Evolutionary conservation across 2,113 vertebrate species (phyloP).

Genomic region (Merops nubicus): DNA sequence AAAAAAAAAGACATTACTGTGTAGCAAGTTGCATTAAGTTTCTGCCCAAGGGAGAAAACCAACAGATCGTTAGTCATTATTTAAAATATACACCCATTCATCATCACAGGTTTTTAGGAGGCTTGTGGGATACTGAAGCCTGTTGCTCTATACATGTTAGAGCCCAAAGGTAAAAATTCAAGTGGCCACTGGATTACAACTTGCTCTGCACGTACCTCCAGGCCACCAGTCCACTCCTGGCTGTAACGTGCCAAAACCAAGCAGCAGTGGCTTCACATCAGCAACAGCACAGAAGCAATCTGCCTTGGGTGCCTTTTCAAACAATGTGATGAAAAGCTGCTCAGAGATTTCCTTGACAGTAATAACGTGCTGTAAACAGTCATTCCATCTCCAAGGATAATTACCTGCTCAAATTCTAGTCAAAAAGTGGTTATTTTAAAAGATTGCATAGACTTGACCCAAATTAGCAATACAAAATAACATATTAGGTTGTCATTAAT

Average conservation of each 20-base stretch:
- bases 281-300: not conserved
- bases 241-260: not conserved
- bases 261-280: not conserved
- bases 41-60: not conserved
- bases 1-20: not conserved
- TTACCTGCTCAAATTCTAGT: not conserved
- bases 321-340: not conserved
- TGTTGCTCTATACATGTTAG: not conserved
- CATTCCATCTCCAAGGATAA: not conserved
- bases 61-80: not conserved
- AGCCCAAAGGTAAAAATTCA: conserved; percentile 39
- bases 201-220: not conserved
- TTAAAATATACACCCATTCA: not conserved
- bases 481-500: not conserved
- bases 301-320: not conserved
- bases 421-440: not conserved
- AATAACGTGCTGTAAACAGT: not conserved
- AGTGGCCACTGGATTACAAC: not conserved
- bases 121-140: not conserved
- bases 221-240: conserved; percentile 1
- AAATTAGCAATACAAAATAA: not conserved
- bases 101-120: not conserved
- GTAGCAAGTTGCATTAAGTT: conserved; percentile 22
- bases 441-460: not conserved
- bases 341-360: not conserved